Evolutionary conservation across 2,113 vertebrate species (phyloP), one percentile per base, ranked within the genome.

Genomic region (Anoura caudifer): DNA sequence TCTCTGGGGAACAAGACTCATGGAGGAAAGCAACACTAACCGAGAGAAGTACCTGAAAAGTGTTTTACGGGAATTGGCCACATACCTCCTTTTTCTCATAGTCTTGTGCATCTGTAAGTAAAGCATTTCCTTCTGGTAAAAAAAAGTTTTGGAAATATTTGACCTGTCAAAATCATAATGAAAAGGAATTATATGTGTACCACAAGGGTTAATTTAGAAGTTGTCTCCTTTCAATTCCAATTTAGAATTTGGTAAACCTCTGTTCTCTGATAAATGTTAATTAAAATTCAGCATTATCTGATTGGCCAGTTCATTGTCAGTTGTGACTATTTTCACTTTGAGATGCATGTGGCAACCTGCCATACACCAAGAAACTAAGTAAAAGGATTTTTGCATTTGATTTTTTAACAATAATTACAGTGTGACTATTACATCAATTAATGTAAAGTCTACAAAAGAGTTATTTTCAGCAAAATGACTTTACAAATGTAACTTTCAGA

Each of bases 1-100:
- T 97, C 97, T 99, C 85, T 99, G 99, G 99, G 99, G 99, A n/a
- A 99, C 99, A 56, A 99, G 99, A 80, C 98, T 99, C 87, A 99
- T 99, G 99, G 99, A 99, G 96, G 99, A 99, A 96, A 98, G 97
- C 92, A 99, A 98, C 98, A 99, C 98, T 95, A 99, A 98, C 96
- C 98, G 99, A 96, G 99, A 99, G 97, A 98, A 98, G 38, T 99
- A 99, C 83, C 98, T 99, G 92, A 99, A 98, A 97, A 99, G 99
- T 4, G 98, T 99, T 52, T 96, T 99, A 45, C 98, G 99, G 93
- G 99, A 99, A 98, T 97, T 99, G 98, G 77, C 99, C 91, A 99
- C 99, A 0, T 99, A 99, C 79, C 14, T 99, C 9, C 83, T 99
- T 52, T 99, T 99, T 95, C 99, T 99, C 10, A 91, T 99, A 96